phyloP scores from a whole-genome alignment of 2,113 vertebrate genomes.

The Narcine bancroftii region DNA sequence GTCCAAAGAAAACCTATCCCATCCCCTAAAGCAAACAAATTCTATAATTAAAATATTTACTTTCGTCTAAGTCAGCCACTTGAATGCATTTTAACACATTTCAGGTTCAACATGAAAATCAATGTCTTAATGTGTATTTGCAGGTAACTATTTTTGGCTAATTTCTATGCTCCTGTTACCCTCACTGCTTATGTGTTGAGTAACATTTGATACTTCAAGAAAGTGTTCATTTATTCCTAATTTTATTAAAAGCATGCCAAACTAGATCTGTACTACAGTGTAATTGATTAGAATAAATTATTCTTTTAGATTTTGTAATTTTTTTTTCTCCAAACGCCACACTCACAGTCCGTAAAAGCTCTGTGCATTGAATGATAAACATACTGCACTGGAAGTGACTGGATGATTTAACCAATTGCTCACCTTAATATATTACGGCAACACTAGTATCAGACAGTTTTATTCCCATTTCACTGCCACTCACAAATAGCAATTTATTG shows the following conservation, averaged over 20 bases:
- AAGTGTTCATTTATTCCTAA: constrained; percentile 15
- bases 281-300: not conserved
- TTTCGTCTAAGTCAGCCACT: not conserved
- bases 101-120: not conserved
- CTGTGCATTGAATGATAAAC: not conserved
- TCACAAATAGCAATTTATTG: not conserved
- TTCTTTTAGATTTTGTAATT: not conserved
- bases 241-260: not conserved
- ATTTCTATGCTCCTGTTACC: not conserved
- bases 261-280: not conserved
- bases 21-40: not conserved
- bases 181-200: not conserved
- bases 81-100: not conserved
- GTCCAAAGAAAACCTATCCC: not conserved
- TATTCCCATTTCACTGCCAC: not conserved
- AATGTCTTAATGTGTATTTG: not conserved
- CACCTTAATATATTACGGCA: not conserved
- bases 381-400: not conserved
- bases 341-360: not conserved
- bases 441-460: not conserved
- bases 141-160: not conserved
- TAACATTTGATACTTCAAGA: not conserved
- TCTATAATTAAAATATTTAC: not conserved
- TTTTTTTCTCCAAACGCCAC: constrained; percentile 7
- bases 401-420: constrained; percentile 7